Evolutionary conservation across 2,113 vertebrate species (phyloP).

Genomic region (Osmerus eperlanus): DNA sequence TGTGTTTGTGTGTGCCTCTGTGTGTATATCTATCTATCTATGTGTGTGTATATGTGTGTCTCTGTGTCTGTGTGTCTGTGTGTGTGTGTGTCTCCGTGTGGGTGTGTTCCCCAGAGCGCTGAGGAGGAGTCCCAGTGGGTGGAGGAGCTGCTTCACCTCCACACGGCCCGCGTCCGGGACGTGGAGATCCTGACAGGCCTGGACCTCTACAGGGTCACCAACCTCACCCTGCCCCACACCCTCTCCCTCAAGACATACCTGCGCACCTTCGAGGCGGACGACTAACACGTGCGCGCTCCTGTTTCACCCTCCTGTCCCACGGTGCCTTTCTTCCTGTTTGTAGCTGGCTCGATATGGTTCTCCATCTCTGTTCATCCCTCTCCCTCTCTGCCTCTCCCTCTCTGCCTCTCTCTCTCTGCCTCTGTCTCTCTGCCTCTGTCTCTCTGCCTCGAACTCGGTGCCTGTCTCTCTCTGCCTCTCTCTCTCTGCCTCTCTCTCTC

Average conservation of each 20-base stretch:
- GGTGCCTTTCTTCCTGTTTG: neutral
- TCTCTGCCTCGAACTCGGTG: neutral
- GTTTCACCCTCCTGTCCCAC: neutral
- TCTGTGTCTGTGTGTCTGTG: neutral
- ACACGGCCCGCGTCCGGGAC: slow-evolving; percentile 88
- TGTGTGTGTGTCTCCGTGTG: neutral
- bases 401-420: neutral
- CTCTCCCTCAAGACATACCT: slow-evolving; percentile 92
- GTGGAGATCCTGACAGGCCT: slow-evolving; percentile 90
- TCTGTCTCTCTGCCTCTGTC: neutral
- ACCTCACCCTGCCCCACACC: slow-evolving; percentile 80
- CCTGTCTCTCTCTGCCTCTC: neutral
- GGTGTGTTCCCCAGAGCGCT: slow-evolving; percentile 65
- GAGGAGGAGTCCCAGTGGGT: slow-evolving; percentile 88
- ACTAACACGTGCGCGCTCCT: slow-evolving; percentile 65
- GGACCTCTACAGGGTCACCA: slow-evolving; percentile 86
- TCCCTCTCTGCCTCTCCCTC: neutral
- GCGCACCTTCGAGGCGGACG: slow-evolving; percentile 90
- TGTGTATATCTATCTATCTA: neutral
- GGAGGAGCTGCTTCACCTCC: slow-evolving; percentile 87
- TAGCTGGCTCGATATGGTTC: neutral
- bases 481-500: neutral
- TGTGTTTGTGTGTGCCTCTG: neutral
- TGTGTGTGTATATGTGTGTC: neutral
- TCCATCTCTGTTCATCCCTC: neutral